Conservation (phyloP, 2,113 vertebrate species). For the Ciconia boyciana region DNA sequence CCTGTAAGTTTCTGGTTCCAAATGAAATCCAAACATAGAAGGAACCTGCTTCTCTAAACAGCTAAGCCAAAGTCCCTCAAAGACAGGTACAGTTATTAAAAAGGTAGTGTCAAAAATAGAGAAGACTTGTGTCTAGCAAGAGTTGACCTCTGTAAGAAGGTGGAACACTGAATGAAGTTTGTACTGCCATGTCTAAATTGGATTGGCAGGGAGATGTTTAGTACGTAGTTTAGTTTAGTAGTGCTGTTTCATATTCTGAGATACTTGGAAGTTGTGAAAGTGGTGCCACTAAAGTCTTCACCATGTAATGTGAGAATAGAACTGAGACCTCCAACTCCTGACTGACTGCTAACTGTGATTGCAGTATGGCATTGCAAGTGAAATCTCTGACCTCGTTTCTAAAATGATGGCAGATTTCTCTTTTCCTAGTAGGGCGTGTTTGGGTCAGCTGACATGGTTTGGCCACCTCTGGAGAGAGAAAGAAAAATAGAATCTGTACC, state of each 20-base stretch:
- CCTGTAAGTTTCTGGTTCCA: neutral
- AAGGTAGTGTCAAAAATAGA: neutral
- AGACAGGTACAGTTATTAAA: neutral
- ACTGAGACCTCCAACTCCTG: neutral
- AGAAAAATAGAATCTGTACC: neutral
- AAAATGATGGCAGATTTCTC: neutral
- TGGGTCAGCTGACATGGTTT: neutral
- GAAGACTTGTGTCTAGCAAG: neutral
- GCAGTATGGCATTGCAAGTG: neutral
- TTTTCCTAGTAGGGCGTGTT: neutral
- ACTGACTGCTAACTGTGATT: neutral
- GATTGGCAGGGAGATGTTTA: neutral
- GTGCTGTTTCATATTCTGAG: neutral
- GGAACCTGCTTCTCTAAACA: neutral
- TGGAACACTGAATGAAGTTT: rapidly evolving
- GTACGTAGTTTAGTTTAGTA: no score
- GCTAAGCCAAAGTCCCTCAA: neutral
- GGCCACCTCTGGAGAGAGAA: neutral
- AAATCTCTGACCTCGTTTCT: neutral
- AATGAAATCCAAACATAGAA: neutral
- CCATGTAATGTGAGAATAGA: neutral
- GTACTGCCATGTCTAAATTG: neutral
- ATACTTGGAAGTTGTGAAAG: neutral
- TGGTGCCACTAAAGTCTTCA: neutral
- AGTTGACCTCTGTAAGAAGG: neutral